Evolutionary conservation across 2,888 invertebrate genomes (phyloP).

Genomic region (Acanthoscelides obtectus): DNA sequence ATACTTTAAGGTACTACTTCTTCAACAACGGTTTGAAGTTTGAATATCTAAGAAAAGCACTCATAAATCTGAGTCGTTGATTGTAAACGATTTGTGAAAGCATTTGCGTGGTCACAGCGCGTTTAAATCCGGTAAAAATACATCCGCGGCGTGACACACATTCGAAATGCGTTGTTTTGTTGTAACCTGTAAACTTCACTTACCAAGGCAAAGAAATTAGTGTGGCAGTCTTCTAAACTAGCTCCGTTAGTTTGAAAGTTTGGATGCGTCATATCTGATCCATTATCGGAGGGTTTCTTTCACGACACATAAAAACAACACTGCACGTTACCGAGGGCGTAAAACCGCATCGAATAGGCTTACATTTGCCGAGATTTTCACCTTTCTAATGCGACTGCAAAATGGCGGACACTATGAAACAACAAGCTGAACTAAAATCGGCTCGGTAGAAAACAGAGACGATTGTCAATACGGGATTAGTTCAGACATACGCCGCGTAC

Average conservation of each 20-base stretch:
- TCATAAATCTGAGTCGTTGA: background rate
- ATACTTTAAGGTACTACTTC: background rate
- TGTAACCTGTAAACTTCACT: slow-evolving; percentile 50
- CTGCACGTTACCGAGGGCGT: slow-evolving; percentile 59
- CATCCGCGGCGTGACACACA: slow-evolving; percentile 29
- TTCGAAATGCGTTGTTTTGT: slow-evolving; percentile 15
- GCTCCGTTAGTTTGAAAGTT: slow-evolving; percentile 99
- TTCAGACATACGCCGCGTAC: slow-evolving; percentile 32
- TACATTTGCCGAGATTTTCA: slow-evolving; percentile 73
- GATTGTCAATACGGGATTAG: slow-evolving; percentile 28
- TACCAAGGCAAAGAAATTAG: slow-evolving; percentile 99
- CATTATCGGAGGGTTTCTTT: slow-evolving; percentile 60
- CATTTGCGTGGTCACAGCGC: background rate
- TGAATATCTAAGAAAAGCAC: background rate
- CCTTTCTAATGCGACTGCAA: slow-evolving; percentile 88
- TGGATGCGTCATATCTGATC: slow-evolving; percentile 98
- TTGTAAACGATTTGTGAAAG: background rate
- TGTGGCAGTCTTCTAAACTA: slow-evolving; percentile 99
- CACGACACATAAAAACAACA: slow-evolving; percentile 59
- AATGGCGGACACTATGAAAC: slow-evolving; percentile 78
- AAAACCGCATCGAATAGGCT: slow-evolving; percentile 61
- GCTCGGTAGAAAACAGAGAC: slow-evolving; percentile 48
- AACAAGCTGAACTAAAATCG: slow-evolving; percentile 71
- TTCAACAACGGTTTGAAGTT: background rate
- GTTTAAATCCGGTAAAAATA: slow-evolving; percentile 16